These are phyloP conservation scores for Megaceryle alcyon DNA, from an alignment of 2,797 vertebrate genomes.

Conservation along the genomic window DNA sequence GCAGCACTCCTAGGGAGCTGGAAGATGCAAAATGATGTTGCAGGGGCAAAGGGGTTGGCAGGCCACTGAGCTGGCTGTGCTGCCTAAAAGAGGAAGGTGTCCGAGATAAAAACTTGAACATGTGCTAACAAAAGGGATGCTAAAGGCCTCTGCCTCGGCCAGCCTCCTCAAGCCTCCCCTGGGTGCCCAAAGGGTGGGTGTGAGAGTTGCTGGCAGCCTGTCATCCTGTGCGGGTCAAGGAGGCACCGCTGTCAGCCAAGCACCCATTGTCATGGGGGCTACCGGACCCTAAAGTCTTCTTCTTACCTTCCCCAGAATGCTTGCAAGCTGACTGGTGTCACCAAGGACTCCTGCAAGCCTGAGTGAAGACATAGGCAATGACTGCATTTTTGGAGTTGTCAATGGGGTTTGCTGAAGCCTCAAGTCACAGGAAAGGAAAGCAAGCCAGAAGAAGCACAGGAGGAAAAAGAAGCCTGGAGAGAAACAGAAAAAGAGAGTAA, in stretches of 20 bases:
- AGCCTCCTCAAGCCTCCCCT: not conserved
- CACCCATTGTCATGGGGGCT: fast-evolving
- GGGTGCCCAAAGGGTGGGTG: not conserved
- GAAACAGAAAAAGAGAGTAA: not conserved
- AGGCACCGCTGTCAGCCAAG: fast-evolving
- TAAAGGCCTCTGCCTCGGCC: not conserved
- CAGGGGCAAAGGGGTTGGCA: not conserved
- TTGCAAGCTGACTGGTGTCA: not conserved
- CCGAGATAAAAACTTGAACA: not conserved
- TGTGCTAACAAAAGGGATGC: not conserved
- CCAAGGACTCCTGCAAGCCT: not conserved
- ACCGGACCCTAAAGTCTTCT: not conserved
- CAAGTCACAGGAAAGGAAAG: not conserved
- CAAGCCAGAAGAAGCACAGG: not conserved
- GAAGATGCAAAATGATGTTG: fast-evolving
- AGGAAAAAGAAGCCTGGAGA: not conserved
- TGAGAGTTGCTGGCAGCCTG: not conserved
- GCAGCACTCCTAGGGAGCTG: not conserved
- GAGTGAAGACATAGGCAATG: not conserved
- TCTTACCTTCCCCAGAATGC: fast-evolving
- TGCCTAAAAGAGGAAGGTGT: not conserved
- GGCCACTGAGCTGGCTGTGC: fast-evolving
- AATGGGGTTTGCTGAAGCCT: not conserved
- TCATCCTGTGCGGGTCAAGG: not conserved
- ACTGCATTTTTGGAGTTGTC: not conserved